phyloP scores from a whole-genome alignment of 2,113 vertebrate species.

The Sceloporus undulatus region DNA sequence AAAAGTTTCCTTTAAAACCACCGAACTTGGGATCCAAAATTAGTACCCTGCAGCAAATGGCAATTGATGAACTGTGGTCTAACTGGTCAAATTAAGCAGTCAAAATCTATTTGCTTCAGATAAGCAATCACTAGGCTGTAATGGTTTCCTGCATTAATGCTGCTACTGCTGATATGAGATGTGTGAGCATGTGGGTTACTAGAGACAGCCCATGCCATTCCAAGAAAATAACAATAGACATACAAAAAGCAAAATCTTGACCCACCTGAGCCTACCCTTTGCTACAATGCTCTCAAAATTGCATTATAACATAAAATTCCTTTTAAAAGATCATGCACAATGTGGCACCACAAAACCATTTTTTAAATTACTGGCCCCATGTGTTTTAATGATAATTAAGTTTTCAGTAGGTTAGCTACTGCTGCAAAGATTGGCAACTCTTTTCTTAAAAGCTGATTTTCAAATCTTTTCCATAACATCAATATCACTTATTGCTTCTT shows the following conservation, averaged over 20 bases:
- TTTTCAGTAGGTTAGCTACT: not conserved
- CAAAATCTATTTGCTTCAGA: slow-evolving; percentile 73
- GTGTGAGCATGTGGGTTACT: slow-evolving; percentile 24
- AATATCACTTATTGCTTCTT: no score
- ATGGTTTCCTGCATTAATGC: slow-evolving; percentile 44
- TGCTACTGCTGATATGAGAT: slow-evolving; percentile 20
- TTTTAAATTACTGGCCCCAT: not conserved
- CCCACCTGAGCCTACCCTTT: slow-evolving; percentile 2
- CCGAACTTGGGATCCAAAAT: slow-evolving; percentile 33
- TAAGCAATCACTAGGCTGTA: slow-evolving; percentile 52
- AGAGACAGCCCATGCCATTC: slow-evolving; percentile 40
- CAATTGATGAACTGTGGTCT: slow-evolving; percentile 70
- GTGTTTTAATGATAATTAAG: not conserved
- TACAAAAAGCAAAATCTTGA: not conserved
- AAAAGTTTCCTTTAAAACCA: slow-evolving; percentile 53
- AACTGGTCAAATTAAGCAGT: slow-evolving; percentile 68
- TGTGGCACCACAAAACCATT: not conserved
- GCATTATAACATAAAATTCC: not conserved
- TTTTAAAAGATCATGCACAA: not conserved
- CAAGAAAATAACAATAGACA: slow-evolving; percentile 15
- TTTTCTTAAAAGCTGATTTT: not conserved
- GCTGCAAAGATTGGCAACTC: not conserved
- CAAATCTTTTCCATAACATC: no score
- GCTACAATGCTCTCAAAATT: slow-evolving; percentile 5
- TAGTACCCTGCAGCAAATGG: slow-evolving; percentile 58